Percentiles rank a stretch among this genome's conserved stretches.
Evolutionary conservation across 2,797 vertebrate genomes (phyloP).

Genomic region (Helostoma temminkii): DNA sequence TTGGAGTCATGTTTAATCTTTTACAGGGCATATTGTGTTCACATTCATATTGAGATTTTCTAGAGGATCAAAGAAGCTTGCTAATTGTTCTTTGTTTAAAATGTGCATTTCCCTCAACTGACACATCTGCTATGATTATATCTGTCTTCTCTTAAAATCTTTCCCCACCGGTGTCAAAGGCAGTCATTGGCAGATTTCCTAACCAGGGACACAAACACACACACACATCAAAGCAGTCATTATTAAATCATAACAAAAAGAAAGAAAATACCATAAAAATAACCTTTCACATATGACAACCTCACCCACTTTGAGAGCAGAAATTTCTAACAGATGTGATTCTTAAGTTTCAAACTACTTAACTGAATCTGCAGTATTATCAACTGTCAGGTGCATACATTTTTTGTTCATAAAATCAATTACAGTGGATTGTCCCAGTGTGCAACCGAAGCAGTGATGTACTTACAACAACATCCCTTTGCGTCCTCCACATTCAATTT

Average conservation of each 20-base stretch:
- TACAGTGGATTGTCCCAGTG: constrained; percentile 54
- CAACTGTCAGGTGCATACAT: constrained; percentile 15
- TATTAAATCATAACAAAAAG: constrained; percentile 48
- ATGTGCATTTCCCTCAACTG: constrained; percentile 15
- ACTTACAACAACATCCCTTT: constrained; percentile 16
- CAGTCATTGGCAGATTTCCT: constrained; percentile 74
- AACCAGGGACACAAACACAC: constrained; percentile 54
- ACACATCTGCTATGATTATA: constrained; percentile 17
- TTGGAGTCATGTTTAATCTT: constrained; percentile 57
- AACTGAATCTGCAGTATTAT: constrained; percentile 32
- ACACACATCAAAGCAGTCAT: constrained; percentile 41
- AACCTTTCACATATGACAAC: constrained; percentile 40
- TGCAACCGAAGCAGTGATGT: constrained; percentile 44
- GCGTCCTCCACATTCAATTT: constrained; percentile 25
- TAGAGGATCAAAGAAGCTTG: constrained; percentile 25
- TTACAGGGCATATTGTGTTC: constrained; percentile 38
- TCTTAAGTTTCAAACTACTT: constrained; percentile 34
- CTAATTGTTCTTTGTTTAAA: constrained; percentile 39
- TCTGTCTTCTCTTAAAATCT: constrained; percentile 42
- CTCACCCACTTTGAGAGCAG: constrained; percentile 34
- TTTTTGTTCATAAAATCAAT: constrained; percentile 31
- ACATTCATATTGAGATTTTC: constrained; percentile 48
- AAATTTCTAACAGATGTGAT: constrained; percentile 38
- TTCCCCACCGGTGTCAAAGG: constrained; percentile 63
- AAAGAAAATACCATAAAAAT: constrained; percentile 31